Percentiles rank a stretch among this genome's conserved stretches.
phyloP scores from a whole-genome alignment of 2,888 invertebrate genomes.

The Branchellion lobata region DNA sequence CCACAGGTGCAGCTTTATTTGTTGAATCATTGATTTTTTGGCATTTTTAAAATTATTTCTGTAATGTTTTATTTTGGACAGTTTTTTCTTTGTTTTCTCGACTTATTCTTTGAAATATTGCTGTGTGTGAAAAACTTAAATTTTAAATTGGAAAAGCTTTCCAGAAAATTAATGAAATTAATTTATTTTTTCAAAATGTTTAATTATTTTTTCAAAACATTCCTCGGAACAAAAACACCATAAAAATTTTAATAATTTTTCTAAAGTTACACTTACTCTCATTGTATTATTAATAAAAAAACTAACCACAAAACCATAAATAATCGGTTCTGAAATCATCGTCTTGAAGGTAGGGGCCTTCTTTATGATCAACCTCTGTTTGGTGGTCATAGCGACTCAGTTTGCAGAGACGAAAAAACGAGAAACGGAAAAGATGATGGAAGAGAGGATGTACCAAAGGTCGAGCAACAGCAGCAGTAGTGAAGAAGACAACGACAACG shows the following conservation, averaged over 20 bases:
- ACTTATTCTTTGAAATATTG: too few relatives aligned
- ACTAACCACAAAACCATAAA: too few relatives aligned
- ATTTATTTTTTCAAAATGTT: too few relatives aligned
- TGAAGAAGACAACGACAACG: constrained; percentile 75
- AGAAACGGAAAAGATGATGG: constrained; percentile 97
- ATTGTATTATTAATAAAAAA: background rate
- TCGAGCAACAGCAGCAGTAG: constrained; percentile 85
- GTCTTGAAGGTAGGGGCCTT: constrained; percentile 96
- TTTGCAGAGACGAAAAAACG: constrained; percentile 99
- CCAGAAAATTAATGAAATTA: background rate
- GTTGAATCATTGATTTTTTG: too few relatives aligned
- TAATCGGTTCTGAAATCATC: too few relatives aligned
- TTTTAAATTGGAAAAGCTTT: background rate
- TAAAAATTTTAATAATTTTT: background rate
- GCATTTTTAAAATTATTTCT: too few relatives aligned
- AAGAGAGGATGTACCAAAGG: constrained; percentile 71
- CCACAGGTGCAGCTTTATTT: too few relatives aligned
- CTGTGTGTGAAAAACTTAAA: too few relatives aligned
- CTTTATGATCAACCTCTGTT: constrained; percentile 99
- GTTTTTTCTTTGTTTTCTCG: too few relatives aligned
- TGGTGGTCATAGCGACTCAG: constrained; percentile 99
- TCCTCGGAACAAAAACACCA: background rate
- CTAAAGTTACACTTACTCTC: background rate
- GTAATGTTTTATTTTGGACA: too few relatives aligned
- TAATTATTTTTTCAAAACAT: too few relatives aligned